These are phyloP conservation scores for Leptopilina boulardi DNA, from an alignment of 1,140 invertebrate genomes.

Conservation along the genomic window DNA sequence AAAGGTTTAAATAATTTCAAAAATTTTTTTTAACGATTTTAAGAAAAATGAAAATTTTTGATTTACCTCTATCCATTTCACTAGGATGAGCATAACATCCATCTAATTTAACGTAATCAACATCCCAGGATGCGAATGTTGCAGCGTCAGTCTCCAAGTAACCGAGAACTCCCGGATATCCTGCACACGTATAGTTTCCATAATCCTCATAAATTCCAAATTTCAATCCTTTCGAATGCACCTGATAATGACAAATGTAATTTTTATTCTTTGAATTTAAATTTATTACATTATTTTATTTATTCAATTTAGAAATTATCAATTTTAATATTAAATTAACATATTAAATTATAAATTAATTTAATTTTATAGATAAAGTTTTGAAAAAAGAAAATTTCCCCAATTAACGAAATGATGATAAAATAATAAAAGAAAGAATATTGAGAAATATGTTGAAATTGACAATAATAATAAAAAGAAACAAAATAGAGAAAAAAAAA, in stretches of 20 bases:
- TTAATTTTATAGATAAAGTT: too few relatives aligned
- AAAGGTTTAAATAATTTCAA: too few relatives aligned
- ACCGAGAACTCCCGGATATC: conserved; percentile 94
- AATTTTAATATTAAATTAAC: too few relatives aligned
- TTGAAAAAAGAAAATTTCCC: too few relatives aligned
- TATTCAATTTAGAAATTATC: too few relatives aligned
- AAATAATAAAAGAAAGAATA: too few relatives aligned
- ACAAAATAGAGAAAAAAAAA: too few relatives aligned
- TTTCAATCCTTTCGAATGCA: conserved; percentile 95
- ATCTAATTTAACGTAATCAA: conserved; percentile 97
- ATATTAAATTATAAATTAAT: too few relatives aligned
- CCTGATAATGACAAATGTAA: conserved; percentile 75
- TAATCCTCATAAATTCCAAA: conserved; percentile 99
- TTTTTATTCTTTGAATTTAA: conserved; percentile 35
- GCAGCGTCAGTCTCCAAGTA: conserved; percentile 90
- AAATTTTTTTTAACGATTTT: conserved; percentile 30
- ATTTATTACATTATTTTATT: too few relatives aligned
- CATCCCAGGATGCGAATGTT: conserved; percentile 97
- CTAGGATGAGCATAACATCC: conserved; percentile 92
- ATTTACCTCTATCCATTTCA: conserved; percentile 88
- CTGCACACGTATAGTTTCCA: conserved; percentile 95
- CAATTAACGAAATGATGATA: too few relatives aligned
- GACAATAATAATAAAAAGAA: too few relatives aligned
- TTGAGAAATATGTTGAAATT: too few relatives aligned
- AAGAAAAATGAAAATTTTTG: conserved; percentile 27